phyloP scores from a whole-genome alignment of 2,113 vertebrate genomes.

The Hiodon tergisus region DNA sequence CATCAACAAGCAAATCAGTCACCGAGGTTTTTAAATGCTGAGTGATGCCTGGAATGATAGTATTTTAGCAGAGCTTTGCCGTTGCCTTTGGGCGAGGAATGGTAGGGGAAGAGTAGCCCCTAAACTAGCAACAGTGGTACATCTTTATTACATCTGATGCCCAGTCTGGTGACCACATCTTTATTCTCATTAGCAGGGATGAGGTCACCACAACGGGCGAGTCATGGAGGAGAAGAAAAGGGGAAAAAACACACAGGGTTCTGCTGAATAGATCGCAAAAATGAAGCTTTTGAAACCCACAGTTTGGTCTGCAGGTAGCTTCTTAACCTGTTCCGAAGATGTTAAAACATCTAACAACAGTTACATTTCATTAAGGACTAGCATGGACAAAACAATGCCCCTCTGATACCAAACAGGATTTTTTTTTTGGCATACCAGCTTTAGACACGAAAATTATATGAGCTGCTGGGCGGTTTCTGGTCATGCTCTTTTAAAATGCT shows the following conservation, averaged over 20 bases:
- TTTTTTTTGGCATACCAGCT: too few relatives aligned
- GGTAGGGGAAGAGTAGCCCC: constrained; percentile 45
- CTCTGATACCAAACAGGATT: too few relatives aligned
- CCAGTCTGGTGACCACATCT: constrained; percentile 76
- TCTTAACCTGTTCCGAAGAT: too few relatives aligned
- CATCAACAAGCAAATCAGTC: constrained; percentile 74
- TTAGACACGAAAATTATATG: too few relatives aligned
- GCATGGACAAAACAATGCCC: too few relatives aligned
- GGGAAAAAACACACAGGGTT: constrained; percentile 67
- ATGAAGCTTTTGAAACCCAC: too few relatives aligned
- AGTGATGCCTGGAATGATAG: constrained; percentile 60
- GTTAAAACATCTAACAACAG: too few relatives aligned
- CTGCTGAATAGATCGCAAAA: constrained; percentile 53
- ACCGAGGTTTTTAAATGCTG: constrained; percentile 68
- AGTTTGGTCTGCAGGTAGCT: too few relatives aligned
- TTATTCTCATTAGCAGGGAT: constrained; percentile 78
- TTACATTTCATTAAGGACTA: too few relatives aligned
- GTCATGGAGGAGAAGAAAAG: constrained; percentile 50
- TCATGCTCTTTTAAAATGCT: too few relatives aligned
- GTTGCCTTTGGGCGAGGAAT: constrained; percentile 56
- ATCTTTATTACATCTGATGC: constrained; percentile 80
- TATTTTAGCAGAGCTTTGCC: constrained; percentile 69
- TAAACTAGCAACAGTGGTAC: constrained; percentile 60
- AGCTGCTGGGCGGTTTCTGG: too few relatives aligned
- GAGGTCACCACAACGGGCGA: constrained; percentile 70